These are phyloP conservation scores for Papilio helenus DNA, from an alignment of 1,140 invertebrate species.

Conservation along the genomic window DNA sequence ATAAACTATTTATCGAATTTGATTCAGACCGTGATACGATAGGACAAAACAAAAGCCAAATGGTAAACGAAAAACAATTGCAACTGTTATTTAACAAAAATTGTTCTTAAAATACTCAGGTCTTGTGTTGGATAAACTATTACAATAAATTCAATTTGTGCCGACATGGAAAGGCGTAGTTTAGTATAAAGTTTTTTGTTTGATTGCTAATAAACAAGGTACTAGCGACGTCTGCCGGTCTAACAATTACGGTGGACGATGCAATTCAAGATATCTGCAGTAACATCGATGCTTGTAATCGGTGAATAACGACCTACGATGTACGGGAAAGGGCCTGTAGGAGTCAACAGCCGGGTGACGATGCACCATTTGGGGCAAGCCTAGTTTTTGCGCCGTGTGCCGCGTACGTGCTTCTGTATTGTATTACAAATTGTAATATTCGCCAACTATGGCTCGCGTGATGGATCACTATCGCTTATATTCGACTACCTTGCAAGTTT, in stretches of 20 bases:
- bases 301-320: conserved; percentile 30
- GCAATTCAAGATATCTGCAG: conserved; percentile 33
- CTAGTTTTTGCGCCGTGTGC: conserved; percentile 59
- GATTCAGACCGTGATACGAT: neutral
- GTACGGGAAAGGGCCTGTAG: conserved; percentile 40
- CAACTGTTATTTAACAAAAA: neutral
- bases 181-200: conserved; percentile 23
- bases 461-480: conserved; percentile 52
- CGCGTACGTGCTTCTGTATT: conserved; percentile 52
- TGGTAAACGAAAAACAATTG: neutral
- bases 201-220: conserved; percentile 15
- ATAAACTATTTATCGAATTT: neutral
- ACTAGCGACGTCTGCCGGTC: conserved; percentile 16
- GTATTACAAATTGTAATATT: conserved; percentile 78
- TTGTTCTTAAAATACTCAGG: neutral
- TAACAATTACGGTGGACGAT: conserved; percentile 36
- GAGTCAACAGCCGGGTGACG: conserved; percentile 52
- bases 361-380: conserved; percentile 55
- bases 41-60: neutral
- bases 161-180: neutral
- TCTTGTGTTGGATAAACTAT: neutral
- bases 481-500: conserved; percentile 28
- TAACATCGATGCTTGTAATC: conserved; percentile 34
- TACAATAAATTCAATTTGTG: conserved; percentile 5
- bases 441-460: conserved; percentile 50